Conservation (phyloP, 1,140 invertebrate species). For the Drosophila kurseongensis region DNA sequence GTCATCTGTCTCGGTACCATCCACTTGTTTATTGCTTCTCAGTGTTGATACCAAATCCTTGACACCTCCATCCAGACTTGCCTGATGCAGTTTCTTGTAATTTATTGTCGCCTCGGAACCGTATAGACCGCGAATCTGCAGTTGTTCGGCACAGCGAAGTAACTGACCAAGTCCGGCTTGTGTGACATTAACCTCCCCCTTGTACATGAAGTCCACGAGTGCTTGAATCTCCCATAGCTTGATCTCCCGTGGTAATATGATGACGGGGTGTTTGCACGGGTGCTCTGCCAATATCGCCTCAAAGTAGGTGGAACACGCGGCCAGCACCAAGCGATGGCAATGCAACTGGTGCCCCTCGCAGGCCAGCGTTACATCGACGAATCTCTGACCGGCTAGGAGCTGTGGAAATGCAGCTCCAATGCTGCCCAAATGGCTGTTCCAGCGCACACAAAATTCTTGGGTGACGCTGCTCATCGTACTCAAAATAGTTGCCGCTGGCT, state of each 20-base stretch:
- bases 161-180: conserved; percentile 92
- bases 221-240: conserved; percentile 91
- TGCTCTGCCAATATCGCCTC: conserved; percentile 92
- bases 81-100: conserved; percentile 78
- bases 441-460: conserved; percentile 93
- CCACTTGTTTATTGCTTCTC: conserved; percentile 22
- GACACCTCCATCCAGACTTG: conserved; percentile 23
- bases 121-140: conserved; percentile 89
- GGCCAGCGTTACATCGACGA: conserved; percentile 95
- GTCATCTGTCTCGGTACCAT: conserved; percentile 65
- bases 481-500: not conserved
- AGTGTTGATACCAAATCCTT: conserved; percentile 13
- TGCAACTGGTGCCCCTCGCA: conserved; percentile 94
- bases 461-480: conserved; percentile 85
- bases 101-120: conserved; percentile 85
- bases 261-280: conserved; percentile 94
- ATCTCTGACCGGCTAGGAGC: conserved; percentile 92
- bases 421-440: conserved; percentile 88
- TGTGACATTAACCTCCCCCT: conserved; percentile 93
- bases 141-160: conserved; percentile 91
- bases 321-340: conserved; percentile 94
- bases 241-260: conserved; percentile 90
- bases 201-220: conserved; percentile 94
- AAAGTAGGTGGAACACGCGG: conserved; percentile 93
- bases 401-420: conserved; percentile 85